A percentile compares a stretch with the other conserved stretches of the same genome.
phyloP scores from a whole-genome alignment of 2,888 invertebrate species.

The Dromius quadrimaculatus region DNA sequence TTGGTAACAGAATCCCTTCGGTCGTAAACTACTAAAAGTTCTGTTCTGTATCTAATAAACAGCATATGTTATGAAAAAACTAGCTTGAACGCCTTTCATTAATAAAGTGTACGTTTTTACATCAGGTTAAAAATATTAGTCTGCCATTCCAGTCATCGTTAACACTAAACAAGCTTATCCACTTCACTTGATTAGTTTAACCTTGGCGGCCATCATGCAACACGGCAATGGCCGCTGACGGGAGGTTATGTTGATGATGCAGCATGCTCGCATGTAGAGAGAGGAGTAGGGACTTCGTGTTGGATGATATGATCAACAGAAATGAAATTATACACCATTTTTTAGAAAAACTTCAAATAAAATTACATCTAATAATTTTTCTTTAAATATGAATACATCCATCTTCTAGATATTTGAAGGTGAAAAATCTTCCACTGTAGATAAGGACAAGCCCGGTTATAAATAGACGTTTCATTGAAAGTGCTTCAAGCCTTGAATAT shows the following conservation, averaged over 20 bases:
- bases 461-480: slow-evolving; percentile 52
- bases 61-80: slow-evolving; percentile 9
- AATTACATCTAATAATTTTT: too few species aligned
- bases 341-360: too few species aligned
- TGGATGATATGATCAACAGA: too few species aligned
- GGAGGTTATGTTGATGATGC: too few species aligned
- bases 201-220: slow-evolving; percentile 61
- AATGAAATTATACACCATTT: too few species aligned
- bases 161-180: slow-evolving; percentile 56
- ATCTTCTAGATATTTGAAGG: too few species aligned
- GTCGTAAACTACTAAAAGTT: slow-evolving; percentile 1
- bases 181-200: slow-evolving; percentile 64
- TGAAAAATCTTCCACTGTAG: slow-evolving; percentile 11
- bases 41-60: slow-evolving; percentile 1
- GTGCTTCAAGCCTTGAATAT: slow-evolving; percentile 31
- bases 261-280: too few species aligned
- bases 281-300: too few species aligned
- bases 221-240: slow-evolving; percentile 34
- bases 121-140: slow-evolving; percentile 53
- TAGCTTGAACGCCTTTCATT: slow-evolving; percentile 45
- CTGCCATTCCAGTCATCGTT: slow-evolving; percentile 52
- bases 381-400: too few species aligned
- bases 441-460: slow-evolving; percentile 47
- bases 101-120: slow-evolving; percentile 52
- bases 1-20: background rate